Base-by-base conservation (phyloP, 23 tunicate species). In the Ascidia mentula region DNA sequence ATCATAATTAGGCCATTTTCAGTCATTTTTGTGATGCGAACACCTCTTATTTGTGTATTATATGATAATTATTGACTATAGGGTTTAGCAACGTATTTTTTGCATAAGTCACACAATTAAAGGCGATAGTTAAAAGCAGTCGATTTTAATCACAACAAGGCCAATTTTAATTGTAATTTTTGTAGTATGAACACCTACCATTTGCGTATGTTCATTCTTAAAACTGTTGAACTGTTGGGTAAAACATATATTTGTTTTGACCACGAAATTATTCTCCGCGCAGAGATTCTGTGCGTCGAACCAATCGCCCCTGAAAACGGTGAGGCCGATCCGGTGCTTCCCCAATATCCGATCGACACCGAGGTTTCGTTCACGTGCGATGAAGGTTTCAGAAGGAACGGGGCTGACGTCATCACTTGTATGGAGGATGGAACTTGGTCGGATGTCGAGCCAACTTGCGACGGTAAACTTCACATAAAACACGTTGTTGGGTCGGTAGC, bases 391-490 rank as follows among this genome's bases (percentile, higher is more conserved):
- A 22, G 7, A 40, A 7, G 39, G 9, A 38, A 71, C 37, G 85
- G 85, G 36, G 85, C 38, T 31, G 77, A 39, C 0, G 20, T 5
- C 8, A 26, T 42, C 28, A 38, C 40, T 15, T 81, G 85, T 61
- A 38, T 40, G 22, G 39, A 22, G 0, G 32, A 72, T 2, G 77
- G 42, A 4, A 24, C 4, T 8, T 37, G 77, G 36, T n/a, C 60
- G 4, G 75, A 59, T 1, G 60, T 34, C 0, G 85, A 59, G n/a
- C 85, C 87, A 35, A 74, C 80, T 35, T 82, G 87, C 59, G 80
- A 82, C 59, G 17, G 87, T 82, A 72, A 42, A 79, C 15, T 9
- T 6, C n/a, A 40, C 24, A 34, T 9, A 12, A 69, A 12, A 9
- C 15, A 42, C 12, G 15, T 53, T 53, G 65, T 28, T 5, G 2